Evolutionary conservation across 2,888 invertebrate genomes (phyloP).

Genomic region (Criorhina ranunculi): DNA sequence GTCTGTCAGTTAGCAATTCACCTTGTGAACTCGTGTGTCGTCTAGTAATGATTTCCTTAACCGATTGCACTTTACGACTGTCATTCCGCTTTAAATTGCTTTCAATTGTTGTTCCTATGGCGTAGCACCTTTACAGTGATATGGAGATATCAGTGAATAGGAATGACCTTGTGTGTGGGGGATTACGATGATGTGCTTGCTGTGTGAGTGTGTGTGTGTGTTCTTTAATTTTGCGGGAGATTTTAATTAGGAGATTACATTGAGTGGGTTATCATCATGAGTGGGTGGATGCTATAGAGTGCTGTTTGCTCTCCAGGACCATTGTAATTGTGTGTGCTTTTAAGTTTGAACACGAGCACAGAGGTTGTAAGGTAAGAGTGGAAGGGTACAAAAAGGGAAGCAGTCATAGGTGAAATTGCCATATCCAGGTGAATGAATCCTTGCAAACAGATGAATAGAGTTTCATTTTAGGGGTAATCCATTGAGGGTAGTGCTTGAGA

Average conservation of each 20-base stretch:
- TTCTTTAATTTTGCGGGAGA: slow-evolving; percentile 75
- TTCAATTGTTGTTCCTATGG: slow-evolving; percentile 63
- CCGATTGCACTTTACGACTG: slow-evolving; percentile 71
- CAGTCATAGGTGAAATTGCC: slow-evolving; percentile 12
- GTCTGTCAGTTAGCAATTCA: slow-evolving; percentile 1
- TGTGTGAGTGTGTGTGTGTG: slow-evolving; percentile 32
- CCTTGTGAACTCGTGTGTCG: slow-evolving; percentile 39
- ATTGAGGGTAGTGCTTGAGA: slow-evolving; percentile 20
- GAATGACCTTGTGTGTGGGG: slow-evolving; percentile 53
- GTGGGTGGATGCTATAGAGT: slow-evolving; percentile 25
- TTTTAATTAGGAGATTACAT: slow-evolving; percentile 77
- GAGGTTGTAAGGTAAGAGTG: background rate
- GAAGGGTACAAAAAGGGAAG: background rate
- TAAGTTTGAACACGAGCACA: slow-evolving; percentile 2
- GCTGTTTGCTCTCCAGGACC: slow-evolving; percentile 32
- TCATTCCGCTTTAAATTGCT: slow-evolving; percentile 59
- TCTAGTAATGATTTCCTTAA: slow-evolving; percentile 62
- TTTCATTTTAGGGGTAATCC: slow-evolving; percentile 31
- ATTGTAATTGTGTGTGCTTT: slow-evolving; percentile 45
- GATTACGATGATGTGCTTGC: background rate
- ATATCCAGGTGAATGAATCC: slow-evolving; percentile 37
- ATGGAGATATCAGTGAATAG: slow-evolving; percentile 50
- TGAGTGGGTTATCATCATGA: slow-evolving; percentile 64
- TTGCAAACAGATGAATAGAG: slow-evolving; percentile 21
- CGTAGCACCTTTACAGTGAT: slow-evolving; percentile 46